These are phyloP conservation scores for Teleopsis dalmanni DNA, from an alignment of 1,140 invertebrate genomes.

Conservation along the genomic window DNA sequence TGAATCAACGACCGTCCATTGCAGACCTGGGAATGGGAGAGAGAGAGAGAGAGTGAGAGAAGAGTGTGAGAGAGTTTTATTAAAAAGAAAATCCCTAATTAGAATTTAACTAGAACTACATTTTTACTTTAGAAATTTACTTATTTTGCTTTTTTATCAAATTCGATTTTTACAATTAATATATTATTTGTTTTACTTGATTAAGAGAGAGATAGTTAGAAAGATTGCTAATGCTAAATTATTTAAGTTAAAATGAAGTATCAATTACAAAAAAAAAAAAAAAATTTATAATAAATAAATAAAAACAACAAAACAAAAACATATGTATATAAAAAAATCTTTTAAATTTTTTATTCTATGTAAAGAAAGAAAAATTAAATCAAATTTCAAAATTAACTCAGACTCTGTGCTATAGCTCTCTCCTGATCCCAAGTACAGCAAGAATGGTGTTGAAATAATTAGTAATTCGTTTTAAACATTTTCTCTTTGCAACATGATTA, in stretches of 20 bases:
- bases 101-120: too few species aligned
- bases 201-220: slow-evolving; percentile 22
- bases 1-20: slow-evolving; percentile 63
- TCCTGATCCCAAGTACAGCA: slow-evolving; percentile 44
- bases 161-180: not conserved
- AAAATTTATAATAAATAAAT: slow-evolving; percentile 17
- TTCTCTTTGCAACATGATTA: too few species aligned
- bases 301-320: not conserved
- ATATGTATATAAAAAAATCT: slow-evolving; percentile 7
- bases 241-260: too few species aligned
- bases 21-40: slow-evolving; percentile 55
- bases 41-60: slow-evolving; percentile 34
- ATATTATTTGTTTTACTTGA: slow-evolving; percentile 3
- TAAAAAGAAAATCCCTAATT: too few species aligned
- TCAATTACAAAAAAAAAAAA: too few species aligned
- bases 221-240: slow-evolving; percentile 39
- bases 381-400: slow-evolving; percentile 6
- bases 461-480: too few species aligned
- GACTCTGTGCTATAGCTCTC: slow-evolving; percentile 43
- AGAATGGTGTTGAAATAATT: slow-evolving; percentile 14
- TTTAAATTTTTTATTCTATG: not conserved
- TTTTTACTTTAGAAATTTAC: slow-evolving; percentile 1
- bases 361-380: not conserved
- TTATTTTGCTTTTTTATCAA: slow-evolving; percentile 4
- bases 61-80: slow-evolving; percentile 16